A percentile compares a stretch with the other conserved stretches of the same genome.
phyloP scores from a whole-genome alignment of 2,888 invertebrate genomes.

The Zygaena filipendulae region DNA sequence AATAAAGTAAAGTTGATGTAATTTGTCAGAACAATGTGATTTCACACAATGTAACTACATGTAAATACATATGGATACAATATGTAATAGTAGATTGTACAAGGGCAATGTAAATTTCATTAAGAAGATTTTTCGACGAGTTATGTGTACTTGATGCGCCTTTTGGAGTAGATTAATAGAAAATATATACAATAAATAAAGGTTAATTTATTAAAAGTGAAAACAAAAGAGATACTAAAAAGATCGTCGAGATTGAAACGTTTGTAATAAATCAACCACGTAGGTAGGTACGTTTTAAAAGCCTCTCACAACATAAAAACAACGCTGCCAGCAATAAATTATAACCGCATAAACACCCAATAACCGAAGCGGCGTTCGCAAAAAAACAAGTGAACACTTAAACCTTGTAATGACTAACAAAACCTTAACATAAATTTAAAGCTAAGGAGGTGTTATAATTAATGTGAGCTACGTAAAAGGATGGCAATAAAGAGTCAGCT shows the following conservation, averaged over 20 bases:
- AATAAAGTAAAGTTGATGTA: too few species aligned
- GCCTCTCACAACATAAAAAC: conserved; percentile 40
- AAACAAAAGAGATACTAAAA: conserved; percentile 26
- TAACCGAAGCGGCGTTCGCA: conserved; percentile 28
- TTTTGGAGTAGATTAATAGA: too few species aligned
- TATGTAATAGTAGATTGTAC: too few species aligned
- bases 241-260: conserved; percentile 59
- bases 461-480: conserved; percentile 54
- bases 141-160: too few species aligned
- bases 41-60: too few species aligned
- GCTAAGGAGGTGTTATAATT: conserved; percentile 66
- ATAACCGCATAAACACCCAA: conserved; percentile 53
- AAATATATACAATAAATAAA: too few species aligned
- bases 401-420: conserved; percentile 51
- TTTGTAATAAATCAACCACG: conserved; percentile 54
- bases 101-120: too few species aligned
- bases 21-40: too few species aligned
- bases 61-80: too few species aligned
- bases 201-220: too few species aligned
- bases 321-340: conserved; percentile 51
- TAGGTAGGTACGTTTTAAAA: conserved; percentile 23
- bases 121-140: too few species aligned
- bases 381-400: conserved; percentile 29
- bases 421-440: conserved; percentile 57
- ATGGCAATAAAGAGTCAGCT: conserved; percentile 43